These are phyloP conservation scores for Theonella swinhoei DNA, from an alignment of 37 sponge, comb jelly and placozoan species.

Conservation along the genomic window DNA sequence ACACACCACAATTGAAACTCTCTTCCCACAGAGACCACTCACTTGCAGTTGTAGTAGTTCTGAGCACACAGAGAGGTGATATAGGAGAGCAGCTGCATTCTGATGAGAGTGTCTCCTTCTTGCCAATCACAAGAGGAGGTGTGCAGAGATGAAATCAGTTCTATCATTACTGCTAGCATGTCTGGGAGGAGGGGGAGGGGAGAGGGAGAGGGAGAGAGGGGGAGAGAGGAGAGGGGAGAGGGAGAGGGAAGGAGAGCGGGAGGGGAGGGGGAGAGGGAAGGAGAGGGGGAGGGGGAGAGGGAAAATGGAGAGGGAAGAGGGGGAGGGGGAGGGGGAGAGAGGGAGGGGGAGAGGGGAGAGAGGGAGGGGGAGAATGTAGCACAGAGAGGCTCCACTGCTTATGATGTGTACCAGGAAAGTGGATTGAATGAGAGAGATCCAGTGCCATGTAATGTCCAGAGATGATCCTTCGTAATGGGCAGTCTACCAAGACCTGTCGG, in stretches of 20 bases:
- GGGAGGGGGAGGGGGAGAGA: background rate
- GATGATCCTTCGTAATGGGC: constrained; percentile 34
- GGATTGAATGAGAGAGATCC: constrained; percentile 48
- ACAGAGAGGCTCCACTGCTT: no score
- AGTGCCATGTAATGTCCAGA: constrained; percentile 49
- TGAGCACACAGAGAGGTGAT: constrained; percentile 55
- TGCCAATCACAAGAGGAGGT: constrained; percentile 15
- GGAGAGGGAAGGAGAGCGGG: background rate
- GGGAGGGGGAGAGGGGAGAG: constrained; percentile 9
- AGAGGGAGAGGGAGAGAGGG: background rate
- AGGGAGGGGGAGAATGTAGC: no score
- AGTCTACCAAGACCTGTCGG: constrained; percentile 52
- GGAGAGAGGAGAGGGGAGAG: background rate
- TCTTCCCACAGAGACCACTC: no score
- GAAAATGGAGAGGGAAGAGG: background rate
- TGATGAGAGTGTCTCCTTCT: constrained; percentile 36
- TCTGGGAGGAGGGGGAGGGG: constrained; percentile 9
- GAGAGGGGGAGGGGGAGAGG: background rate
- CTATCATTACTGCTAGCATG: constrained; percentile 55
- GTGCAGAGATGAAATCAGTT: constrained; percentile 48
- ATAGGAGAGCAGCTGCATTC: constrained; percentile 62
- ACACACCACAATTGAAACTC: no score
- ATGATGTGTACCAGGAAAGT: constrained; percentile 59
- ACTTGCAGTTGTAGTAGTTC: constrained; percentile 62
- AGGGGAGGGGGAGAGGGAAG: background rate